Evolutionary conservation across 53 echinoderm and acorn worm species (phyloP).

Genomic region (Apostichopus leukothele): DNA sequence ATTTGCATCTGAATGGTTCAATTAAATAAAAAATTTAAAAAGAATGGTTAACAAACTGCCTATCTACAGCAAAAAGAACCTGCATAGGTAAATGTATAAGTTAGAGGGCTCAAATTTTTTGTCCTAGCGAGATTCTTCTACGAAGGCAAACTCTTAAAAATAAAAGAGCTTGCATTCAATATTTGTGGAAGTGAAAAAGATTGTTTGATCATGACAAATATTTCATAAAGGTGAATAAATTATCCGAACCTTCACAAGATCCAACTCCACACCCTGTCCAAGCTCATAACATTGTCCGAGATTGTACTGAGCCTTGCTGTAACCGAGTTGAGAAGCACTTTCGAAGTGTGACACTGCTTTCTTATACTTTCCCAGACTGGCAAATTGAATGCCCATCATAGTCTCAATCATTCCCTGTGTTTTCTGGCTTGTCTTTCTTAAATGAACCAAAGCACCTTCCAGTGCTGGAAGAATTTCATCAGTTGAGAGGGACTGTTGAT

Average conservation of each 20-base stretch:
- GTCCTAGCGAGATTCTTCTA: no score
- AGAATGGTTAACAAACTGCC: no score
- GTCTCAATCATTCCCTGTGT: slow-evolving; percentile 64
- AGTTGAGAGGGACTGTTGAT: not conserved
- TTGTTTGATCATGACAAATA: no score
- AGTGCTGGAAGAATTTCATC: not conserved
- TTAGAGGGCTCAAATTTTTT: no score
- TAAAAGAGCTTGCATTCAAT: not conserved
- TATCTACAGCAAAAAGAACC: no score
- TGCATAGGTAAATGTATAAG: no score
- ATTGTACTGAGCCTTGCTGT: slow-evolving; percentile 80
- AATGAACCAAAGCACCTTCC: not conserved
- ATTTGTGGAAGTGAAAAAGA: not conserved
- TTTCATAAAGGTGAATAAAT: not conserved
- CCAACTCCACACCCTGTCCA: slow-evolving; percentile 71
- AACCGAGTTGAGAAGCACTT: slow-evolving; percentile 61
- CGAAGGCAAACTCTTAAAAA: no score
- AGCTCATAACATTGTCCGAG: slow-evolving; percentile 81
- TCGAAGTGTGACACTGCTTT: slow-evolving; percentile 72
- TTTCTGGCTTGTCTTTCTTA: not conserved
- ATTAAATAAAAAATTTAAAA: no score
- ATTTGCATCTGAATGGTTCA: no score
- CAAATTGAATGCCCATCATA: slow-evolving; percentile 63
- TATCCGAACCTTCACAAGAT: slow-evolving; percentile 59
- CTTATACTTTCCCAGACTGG: slow-evolving; percentile 58